Evolutionary conservation across 2,797 vertebrate species (phyloP).

Genomic region (Hippopotamyrus pictus): DNA sequence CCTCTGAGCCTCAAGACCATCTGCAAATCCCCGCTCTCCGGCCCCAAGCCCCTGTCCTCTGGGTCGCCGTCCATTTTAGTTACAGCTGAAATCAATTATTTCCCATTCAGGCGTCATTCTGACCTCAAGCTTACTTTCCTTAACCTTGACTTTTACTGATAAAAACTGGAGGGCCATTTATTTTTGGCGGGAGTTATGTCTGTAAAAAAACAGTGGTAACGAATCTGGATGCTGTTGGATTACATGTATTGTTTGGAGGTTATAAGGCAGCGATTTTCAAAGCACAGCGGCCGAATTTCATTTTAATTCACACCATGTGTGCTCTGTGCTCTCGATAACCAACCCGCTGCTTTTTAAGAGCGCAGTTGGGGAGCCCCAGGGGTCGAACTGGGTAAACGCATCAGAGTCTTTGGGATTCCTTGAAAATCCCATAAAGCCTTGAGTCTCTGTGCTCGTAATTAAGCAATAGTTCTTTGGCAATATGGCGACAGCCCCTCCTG

Average conservation of each 20-base stretch:
- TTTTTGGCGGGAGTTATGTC: background rate
- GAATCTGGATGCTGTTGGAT: background rate
- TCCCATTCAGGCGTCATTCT: background rate
- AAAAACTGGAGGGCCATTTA: background rate
- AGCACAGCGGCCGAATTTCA: background rate
- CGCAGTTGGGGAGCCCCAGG: background rate
- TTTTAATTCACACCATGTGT: constrained; percentile 1
- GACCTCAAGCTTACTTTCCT: background rate
- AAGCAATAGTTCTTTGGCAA: background rate
- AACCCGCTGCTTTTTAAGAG: background rate
- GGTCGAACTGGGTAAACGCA: background rate
- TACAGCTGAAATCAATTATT: background rate
- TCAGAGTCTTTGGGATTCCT: background rate
- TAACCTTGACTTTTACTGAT: background rate
- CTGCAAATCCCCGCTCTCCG: background rate
- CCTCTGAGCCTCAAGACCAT: background rate
- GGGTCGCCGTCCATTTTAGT: background rate
- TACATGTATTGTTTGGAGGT: background rate
- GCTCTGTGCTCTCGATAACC: background rate
- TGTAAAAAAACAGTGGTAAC: background rate
- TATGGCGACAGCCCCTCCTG: background rate
- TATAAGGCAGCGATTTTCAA: background rate
- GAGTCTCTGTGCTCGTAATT: background rate
- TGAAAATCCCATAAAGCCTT: background rate
- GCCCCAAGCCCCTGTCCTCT: background rate